phyloP scores from a whole-genome alignment of 2,888 invertebrate genomes.

The Incurvaria masculella region DNA sequence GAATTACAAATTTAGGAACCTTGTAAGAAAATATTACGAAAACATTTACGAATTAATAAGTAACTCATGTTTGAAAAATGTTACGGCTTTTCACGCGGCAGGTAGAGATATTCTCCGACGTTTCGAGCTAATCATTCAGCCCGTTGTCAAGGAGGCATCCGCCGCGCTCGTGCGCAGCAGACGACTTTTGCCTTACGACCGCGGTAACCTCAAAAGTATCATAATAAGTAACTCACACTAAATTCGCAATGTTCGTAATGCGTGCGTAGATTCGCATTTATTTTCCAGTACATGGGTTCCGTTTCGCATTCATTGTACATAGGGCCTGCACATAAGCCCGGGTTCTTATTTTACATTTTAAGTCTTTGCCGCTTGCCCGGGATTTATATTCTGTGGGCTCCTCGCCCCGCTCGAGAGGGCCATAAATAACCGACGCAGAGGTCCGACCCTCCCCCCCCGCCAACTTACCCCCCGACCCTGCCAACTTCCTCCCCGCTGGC shows the following conservation, averaged over 20 bases:
- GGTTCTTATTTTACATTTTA: constrained; percentile 44
- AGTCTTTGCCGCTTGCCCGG: constrained; percentile 34
- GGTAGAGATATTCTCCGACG: too few species aligned
- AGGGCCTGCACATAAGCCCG: not conserved
- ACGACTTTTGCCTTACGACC: not conserved
- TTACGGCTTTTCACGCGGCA: too few species aligned
- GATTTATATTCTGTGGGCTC: constrained; percentile 53
- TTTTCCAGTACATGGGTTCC: not conserved
- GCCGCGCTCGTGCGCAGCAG: too few species aligned
- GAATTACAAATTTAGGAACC: too few species aligned
- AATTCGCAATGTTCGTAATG: not conserved
- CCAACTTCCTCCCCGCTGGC: constrained; percentile 18
- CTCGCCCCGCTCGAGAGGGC: constrained; percentile 50
- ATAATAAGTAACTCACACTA: not conserved
- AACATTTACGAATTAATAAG: too few species aligned
- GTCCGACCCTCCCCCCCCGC: constrained; percentile 33
- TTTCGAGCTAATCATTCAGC: too few species aligned
- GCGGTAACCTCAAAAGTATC: too few species aligned
- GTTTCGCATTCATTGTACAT: not conserved
- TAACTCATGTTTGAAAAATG: too few species aligned
- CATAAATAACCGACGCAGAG: constrained; percentile 49
- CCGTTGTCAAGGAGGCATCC: too few species aligned
- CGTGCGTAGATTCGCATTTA: not conserved
- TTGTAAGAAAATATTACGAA: too few species aligned
- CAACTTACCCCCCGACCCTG: constrained; percentile 24